Conservation (phyloP, 2,113 vertebrate genomes). For the Pelecanus crispus region DNA sequence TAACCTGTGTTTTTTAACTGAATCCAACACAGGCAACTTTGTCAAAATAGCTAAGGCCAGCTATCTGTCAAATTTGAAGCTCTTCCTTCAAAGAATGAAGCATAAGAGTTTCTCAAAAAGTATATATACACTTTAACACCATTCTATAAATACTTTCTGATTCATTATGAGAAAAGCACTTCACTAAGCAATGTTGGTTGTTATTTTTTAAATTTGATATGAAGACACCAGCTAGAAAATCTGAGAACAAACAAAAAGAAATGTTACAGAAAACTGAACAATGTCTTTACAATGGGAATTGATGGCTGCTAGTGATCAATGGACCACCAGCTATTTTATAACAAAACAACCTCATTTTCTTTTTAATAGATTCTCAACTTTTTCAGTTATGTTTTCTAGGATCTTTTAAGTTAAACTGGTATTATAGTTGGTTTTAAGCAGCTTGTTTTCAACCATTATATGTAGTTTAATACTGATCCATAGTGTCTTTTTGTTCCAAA, state of each 20-base stretch:
- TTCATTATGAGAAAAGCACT: background rate
- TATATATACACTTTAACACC: background rate
- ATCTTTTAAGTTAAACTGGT: background rate
- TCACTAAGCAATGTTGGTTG: background rate
- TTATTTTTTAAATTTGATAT: background rate
- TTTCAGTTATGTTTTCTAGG: background rate
- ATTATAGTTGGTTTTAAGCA: background rate
- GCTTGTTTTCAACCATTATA: background rate
- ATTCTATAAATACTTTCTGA: background rate
- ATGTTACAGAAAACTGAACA: background rate
- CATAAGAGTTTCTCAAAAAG: background rate
- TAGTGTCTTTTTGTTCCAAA: background rate
- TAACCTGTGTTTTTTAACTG: background rate
- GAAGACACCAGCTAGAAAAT: background rate
- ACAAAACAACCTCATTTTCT: background rate
- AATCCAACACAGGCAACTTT: background rate
- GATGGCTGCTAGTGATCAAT: background rate
- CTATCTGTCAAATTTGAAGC: background rate
- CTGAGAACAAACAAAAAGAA: background rate
- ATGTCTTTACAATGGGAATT: background rate
- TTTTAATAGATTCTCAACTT: background rate
- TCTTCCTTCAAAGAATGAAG: background rate
- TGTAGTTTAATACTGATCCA: background rate
- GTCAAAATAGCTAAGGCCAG: background rate
- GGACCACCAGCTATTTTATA: background rate